phyloP scores from a whole-genome alignment of 2,113 vertebrate genomes.

The Lanius ludovicianus region DNA sequence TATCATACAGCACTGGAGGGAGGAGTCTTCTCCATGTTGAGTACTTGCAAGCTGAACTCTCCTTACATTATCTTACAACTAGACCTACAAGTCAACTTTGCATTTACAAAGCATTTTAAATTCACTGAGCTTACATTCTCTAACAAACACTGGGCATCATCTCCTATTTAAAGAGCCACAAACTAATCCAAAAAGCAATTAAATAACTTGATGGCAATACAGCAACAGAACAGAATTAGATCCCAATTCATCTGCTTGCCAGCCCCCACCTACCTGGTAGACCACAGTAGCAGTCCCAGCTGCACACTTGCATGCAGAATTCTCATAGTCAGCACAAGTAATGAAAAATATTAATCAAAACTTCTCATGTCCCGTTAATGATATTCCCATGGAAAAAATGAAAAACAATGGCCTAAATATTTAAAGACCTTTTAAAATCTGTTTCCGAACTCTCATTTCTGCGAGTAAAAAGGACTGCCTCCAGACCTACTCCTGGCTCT shows the following conservation, averaged over 20 bases:
- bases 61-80: background rate
- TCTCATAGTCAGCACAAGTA: background rate
- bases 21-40: background rate
- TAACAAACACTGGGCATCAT: background rate
- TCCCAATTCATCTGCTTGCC: background rate
- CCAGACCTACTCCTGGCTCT: background rate
- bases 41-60: background rate
- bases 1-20: background rate
- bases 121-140: background rate
- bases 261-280: background rate
- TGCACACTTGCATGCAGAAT: background rate
- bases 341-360: conserved; percentile 38
- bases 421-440: background rate
- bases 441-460: background rate
- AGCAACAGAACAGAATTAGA: background rate
- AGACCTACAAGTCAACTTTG: background rate
- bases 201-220: background rate
- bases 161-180: background rate
- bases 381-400: background rate
- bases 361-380: background rate
- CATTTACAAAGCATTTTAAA: background rate
- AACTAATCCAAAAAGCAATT: background rate
- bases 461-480: background rate
- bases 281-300: background rate
- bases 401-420: conserved; percentile 23